A percentile compares a stretch with the other conserved stretches of the same genome.
Evolutionary conservation across 2,797 vertebrate genomes (phyloP).

Genomic region (Graptemys geographica): DNA sequence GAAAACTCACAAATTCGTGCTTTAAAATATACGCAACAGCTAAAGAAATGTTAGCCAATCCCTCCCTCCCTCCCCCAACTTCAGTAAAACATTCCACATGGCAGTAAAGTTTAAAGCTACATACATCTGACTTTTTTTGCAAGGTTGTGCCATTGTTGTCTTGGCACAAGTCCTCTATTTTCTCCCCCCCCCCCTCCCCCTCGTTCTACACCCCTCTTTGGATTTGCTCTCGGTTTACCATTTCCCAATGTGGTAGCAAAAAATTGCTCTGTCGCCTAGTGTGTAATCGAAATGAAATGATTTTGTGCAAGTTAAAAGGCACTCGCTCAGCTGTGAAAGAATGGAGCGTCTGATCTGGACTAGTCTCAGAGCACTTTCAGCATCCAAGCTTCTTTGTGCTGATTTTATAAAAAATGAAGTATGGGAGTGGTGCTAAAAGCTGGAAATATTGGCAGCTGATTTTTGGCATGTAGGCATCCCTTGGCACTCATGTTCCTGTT

Average conservation of each 20-base stretch:
- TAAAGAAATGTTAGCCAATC: not conserved
- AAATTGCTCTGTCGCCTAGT: not conserved
- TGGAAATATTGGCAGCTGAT: not conserved
- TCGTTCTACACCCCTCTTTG: not conserved
- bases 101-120: not conserved
- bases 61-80: not conserved
- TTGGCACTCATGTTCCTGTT: rapidly evolving
- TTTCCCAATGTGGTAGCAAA: not conserved
- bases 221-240: not conserved
- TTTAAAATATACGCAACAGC: not conserved
- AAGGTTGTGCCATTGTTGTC: not conserved
- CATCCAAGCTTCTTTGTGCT: not conserved
- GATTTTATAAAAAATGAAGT: not conserved
- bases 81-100: not conserved
- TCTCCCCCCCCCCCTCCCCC: too few relatives aligned
- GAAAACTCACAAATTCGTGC: not conserved
- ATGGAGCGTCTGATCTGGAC: not conserved
- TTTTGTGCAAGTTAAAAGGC: not conserved
- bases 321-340: not conserved
- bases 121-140: not conserved
- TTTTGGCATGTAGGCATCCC: not conserved
- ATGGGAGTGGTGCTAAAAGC: not conserved
- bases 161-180: not conserved
- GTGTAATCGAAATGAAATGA: not conserved
- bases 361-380: rapidly evolving